A percentile compares a stretch with the other conserved stretches of the same genome.
Conservation (phyloP, 2,797 vertebrate species). For the Glossophaga mutica region DNA sequence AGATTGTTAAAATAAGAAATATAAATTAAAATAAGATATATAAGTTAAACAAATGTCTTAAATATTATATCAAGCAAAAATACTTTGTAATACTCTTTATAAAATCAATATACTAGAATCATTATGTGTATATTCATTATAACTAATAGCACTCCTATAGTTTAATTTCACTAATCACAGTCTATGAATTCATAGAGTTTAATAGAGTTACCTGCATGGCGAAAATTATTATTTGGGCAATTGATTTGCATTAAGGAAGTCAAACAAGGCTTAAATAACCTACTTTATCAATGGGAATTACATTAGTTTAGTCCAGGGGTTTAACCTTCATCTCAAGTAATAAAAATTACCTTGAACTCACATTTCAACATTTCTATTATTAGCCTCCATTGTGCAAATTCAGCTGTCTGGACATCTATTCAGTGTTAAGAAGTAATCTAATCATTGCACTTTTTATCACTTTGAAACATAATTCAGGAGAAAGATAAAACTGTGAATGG, state of each 20-base stretch:
- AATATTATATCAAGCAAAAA: background rate
- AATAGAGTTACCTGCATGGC: constrained; percentile 33
- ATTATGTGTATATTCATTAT: background rate
- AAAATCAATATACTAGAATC: background rate
- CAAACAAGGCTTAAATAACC: background rate
- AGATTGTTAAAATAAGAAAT: background rate
- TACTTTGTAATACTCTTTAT: background rate
- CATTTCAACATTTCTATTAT: constrained; percentile 34
- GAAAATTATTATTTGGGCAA: constrained; percentile 36
- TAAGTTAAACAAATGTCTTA: background rate
- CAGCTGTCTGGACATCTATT: background rate
- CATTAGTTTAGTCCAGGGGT: constrained; percentile 16
- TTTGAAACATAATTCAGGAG: background rate
- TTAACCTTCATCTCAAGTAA: constrained; percentile 21
- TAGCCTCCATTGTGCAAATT: constrained; percentile 51
- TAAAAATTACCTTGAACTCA: background rate
- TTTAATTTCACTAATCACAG: constrained; percentile 13
- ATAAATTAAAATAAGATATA: background rate
- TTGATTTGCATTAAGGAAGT: constrained; percentile 25
- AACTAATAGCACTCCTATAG: background rate
- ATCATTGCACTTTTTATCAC: constrained; percentile 52
- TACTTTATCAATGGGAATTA: background rate
- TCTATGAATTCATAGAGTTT: background rate
- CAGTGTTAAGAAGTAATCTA: constrained; percentile 64
- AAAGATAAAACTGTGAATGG: constrained; percentile 29